Evolutionary conservation across 2,113 vertebrate species (phyloP).

Genomic region (Xiphias gladius): DNA sequence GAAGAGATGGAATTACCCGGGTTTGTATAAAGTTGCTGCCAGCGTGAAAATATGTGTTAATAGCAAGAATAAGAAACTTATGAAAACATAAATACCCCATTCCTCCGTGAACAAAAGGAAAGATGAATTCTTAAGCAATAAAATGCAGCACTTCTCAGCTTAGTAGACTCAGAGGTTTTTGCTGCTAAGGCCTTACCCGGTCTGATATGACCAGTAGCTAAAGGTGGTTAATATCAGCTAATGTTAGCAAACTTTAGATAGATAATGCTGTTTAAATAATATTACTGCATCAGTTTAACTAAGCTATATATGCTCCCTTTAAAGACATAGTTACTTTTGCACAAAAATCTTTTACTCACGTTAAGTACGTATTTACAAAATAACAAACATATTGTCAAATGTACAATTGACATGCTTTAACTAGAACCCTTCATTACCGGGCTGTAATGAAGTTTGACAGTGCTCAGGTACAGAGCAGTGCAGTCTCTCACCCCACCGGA

Average conservation of each 20-base stretch:
- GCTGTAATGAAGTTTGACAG: conserved; percentile 14
- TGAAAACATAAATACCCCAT: neutral
- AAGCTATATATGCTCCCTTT: too few relatives aligned
- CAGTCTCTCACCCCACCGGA: conserved; percentile 1
- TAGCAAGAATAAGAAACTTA: neutral
- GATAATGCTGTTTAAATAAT: neutral
- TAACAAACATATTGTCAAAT: neutral
- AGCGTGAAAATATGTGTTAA: neutral
- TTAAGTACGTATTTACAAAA: neutral
- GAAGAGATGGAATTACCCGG: neutral
- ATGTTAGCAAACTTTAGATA: neutral
- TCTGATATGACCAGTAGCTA: neutral
- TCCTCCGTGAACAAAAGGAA: neutral
- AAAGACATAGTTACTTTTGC: neutral
- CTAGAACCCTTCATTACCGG: neutral
- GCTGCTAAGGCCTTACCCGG: neutral
- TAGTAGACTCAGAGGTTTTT: neutral
- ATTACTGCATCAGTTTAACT: neutral
- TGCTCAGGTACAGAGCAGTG: neutral
- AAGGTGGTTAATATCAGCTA: neutral
- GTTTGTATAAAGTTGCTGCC: neutral
- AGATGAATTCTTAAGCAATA: neutral
- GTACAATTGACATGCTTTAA: neutral
- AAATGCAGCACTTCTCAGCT: neutral
- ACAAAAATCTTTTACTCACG: neutral